Conservation (phyloP, 2,113 vertebrate genomes). For the Oncorhynchus gorbuscha region DNA sequence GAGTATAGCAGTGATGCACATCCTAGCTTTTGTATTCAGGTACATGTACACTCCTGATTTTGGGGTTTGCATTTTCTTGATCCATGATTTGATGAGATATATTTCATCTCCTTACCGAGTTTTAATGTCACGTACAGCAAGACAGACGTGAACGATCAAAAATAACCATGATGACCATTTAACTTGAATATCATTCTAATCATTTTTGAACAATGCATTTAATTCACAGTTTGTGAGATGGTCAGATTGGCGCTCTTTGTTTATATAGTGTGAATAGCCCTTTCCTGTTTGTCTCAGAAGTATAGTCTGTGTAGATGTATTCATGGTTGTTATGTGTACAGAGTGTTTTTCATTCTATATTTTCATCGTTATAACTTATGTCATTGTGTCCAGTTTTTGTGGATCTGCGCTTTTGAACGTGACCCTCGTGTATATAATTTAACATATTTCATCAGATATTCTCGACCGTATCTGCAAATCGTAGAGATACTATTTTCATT, state of each 20-base stretch:
- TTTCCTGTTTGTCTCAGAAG: constrained; percentile 27
- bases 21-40: constrained; percentile 9
- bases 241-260: neutral
- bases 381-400: constrained; percentile 74
- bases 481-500: constrained; percentile 69
- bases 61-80: neutral
- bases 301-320: constrained; percentile 57
- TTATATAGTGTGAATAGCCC: constrained; percentile 52
- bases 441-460: constrained; percentile 59
- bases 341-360: constrained; percentile 34
- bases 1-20: constrained; percentile 9
- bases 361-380: constrained; percentile 66
- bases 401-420: constrained; percentile 66
- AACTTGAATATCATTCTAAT: too few relatives aligned
- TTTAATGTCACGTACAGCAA: constrained; percentile 13
- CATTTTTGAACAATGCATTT: constrained; percentile 16
- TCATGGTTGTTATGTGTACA: constrained; percentile 58
- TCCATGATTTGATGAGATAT: constrained; percentile 8
- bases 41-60: constrained; percentile 2
- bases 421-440: constrained; percentile 79
- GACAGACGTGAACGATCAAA: neutral
- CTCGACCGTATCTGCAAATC: constrained; percentile 76
- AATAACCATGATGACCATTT: neutral
- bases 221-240: constrained; percentile 17
- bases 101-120: constrained; percentile 1